These are phyloP conservation scores for Tarsius wallacei DNA, from an alignment of 2,797 vertebrate genomes.

Conservation along the genomic window DNA sequence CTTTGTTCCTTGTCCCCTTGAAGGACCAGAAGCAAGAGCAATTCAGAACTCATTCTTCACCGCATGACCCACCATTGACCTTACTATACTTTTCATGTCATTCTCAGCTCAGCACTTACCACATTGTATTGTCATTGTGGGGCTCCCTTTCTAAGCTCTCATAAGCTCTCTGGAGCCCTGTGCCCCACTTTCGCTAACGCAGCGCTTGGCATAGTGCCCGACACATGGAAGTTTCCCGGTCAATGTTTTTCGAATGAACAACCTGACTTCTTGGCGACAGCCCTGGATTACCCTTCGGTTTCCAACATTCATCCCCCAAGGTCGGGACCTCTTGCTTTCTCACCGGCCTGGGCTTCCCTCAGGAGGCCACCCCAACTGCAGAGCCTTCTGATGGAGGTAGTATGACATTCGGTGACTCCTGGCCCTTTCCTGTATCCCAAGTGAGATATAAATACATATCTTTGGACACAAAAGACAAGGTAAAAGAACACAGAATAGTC, in stretches of 20 bases:
- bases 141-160: neutral
- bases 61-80: neutral
- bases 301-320: slow-evolving; percentile 16
- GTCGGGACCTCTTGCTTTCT: neutral
- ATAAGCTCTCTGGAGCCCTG: neutral
- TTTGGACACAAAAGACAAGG: neutral
- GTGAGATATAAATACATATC: neutral
- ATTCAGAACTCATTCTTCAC: neutral
- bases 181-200: neutral
- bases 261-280: neutral
- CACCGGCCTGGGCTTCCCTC: neutral
- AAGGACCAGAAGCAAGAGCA: neutral
- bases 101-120: neutral
- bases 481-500: neutral
- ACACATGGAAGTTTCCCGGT: neutral
- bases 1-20: neutral
- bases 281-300: neutral
- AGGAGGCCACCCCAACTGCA: neutral
- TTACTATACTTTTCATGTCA: neutral
- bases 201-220: neutral
- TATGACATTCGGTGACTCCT: neutral
- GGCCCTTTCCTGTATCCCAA: neutral
- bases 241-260: slow-evolving; percentile 2
- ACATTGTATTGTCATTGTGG: neutral
- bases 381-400: neutral